phyloP scores from a whole-genome alignment of 2,888 invertebrate species.

The Andrena minutula region DNA sequence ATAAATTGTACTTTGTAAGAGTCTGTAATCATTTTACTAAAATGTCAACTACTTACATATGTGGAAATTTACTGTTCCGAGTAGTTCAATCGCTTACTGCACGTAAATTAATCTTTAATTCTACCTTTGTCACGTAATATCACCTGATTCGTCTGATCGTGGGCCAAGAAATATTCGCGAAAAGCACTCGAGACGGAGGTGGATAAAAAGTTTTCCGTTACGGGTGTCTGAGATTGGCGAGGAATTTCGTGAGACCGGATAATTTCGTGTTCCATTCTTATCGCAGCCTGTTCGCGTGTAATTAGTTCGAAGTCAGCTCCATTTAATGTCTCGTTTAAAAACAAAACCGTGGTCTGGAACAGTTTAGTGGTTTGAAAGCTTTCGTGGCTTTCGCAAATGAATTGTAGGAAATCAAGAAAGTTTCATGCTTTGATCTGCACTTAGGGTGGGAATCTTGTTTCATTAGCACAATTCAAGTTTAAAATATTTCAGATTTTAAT shows the following conservation, averaged over 20 bases:
- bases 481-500: no score
- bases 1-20: no score
- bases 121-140: not conserved
- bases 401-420: not conserved
- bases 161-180: constrained; percentile 8
- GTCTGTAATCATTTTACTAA: no score
- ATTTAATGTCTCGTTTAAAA: constrained; percentile 17
- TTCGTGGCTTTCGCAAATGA: not conserved
- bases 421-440: not conserved
- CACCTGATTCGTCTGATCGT: constrained; percentile 4
- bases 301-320: constrained; percentile 19
- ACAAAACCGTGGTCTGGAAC: not conserved
- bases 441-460: not conserved
- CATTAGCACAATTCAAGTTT: not conserved
- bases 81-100: not conserved
- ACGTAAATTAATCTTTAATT: not conserved
- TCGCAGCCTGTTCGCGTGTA: constrained; percentile 18
- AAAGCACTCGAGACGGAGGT: not conserved
- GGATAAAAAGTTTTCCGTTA: constrained; percentile 28
- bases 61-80: no score
- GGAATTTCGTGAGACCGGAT: constrained; percentile 30
- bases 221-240: constrained; percentile 13
- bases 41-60: no score
- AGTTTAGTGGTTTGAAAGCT: not conserved
- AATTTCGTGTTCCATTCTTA: constrained; percentile 39